Evolutionary conservation across 2,113 vertebrate genomes (phyloP), one percentile per base, ranked within the genome.

Genomic region (Microcebus tavaratra): DNA sequence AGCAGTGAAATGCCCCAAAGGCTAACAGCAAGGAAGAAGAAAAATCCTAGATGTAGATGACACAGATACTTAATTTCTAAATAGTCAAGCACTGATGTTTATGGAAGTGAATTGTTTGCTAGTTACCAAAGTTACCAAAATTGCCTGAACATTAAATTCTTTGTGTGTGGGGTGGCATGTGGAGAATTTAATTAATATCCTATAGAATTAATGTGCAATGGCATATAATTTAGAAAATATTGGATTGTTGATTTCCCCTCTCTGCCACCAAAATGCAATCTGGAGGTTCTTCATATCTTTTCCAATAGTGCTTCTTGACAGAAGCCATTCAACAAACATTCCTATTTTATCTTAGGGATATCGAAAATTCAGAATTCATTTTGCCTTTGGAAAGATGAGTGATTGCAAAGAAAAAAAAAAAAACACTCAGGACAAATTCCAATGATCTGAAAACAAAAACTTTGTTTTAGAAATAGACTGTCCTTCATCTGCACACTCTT

Each of bases 311-410:
- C 39, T 94, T 96, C 42, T 84, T 65, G 42, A 90, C 50, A n/a
- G 34, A 50, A 81, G 36, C 29, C 34, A 70, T 55, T 45, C 61
- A 21, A 93, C 13, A 72, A 94, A 14, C 53, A 79, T 92, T 95
- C 34, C 53, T 78, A n/a, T 50, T 68, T 97, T 36, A 75, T 55
- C 34, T 91, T 93, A 76, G 29, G 18, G n/a, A 61, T 34, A 81
- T 13, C 72, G 57, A 53, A 93, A 96, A 70, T 67, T 63, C 48
- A 89, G 45, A 91, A 82, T 86, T 85, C 31, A 57, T 68, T 94
- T 83, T 91, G 45, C 83, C 90, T 86, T 90, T 87, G 63, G 31
- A 89, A 88, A 93, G 39, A 93, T 65, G 42, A 89, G 39, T 42
- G 59, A 2, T 39, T 96, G 36, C 53, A 95, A 95, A 81, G 4